phyloP scores from a whole-genome alignment of 2,113 vertebrate species.

The Tragelaphus strepsiceros region DNA sequence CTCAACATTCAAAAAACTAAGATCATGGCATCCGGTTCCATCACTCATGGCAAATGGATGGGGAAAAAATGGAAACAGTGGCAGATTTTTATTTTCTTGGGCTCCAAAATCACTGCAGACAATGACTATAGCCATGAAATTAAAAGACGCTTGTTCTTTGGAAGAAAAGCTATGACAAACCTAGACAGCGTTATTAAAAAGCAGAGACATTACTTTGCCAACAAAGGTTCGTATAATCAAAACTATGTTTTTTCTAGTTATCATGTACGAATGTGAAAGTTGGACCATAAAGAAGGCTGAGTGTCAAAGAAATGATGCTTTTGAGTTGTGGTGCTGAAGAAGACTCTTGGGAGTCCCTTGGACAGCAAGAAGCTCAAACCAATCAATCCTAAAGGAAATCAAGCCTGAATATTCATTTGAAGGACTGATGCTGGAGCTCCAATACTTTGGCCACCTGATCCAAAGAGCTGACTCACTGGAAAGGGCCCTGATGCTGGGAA shows the following conservation, averaged over 20 bases:
- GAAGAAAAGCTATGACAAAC: background rate
- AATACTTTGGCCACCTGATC: background rate
- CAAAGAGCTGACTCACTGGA: background rate
- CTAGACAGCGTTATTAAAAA: background rate
- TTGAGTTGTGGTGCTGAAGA: background rate
- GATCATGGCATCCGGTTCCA: accelerated
- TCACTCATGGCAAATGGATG: background rate
- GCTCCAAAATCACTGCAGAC: background rate
- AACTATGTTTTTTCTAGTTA: background rate
- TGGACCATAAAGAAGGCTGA: background rate
- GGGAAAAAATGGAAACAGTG: background rate
- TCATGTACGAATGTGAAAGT: background rate
- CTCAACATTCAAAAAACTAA: background rate
- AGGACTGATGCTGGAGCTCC: background rate
- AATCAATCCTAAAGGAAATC: background rate
- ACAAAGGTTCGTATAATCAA: background rate
- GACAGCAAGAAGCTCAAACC: background rate
- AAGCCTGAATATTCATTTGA: background rate
- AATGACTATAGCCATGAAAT: background rate
- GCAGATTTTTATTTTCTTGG: background rate
- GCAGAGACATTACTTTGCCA: background rate
- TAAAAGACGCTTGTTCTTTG: background rate
- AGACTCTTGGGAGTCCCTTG: background rate
- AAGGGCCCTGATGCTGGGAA: background rate
- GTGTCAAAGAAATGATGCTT: background rate